Evolutionary conservation across 2,797 vertebrate species (phyloP).

Genomic region (Tokudaia muenninki): DNA sequence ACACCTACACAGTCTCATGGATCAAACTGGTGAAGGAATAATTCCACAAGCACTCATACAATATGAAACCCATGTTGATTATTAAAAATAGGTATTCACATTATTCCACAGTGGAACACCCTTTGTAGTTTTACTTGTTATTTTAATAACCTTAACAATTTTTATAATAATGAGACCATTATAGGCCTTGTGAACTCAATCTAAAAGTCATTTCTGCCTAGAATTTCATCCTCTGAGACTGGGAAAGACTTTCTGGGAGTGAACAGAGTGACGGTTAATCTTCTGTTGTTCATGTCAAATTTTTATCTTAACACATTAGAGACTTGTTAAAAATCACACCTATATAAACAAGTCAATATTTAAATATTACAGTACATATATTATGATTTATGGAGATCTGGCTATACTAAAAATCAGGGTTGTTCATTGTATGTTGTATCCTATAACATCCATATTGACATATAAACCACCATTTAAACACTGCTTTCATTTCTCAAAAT

Average conservation of each 20-base stretch:
- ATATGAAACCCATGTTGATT: not conserved
- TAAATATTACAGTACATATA: not conserved
- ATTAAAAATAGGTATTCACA: not conserved
- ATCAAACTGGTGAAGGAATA: not conserved
- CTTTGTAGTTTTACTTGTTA: not conserved
- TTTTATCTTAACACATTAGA: not conserved
- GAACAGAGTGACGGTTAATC: not conserved
- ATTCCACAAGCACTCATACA: fast-evolving
- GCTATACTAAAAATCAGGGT: too few relatives aligned
- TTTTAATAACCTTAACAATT: not conserved
- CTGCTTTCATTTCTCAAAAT: not conserved
- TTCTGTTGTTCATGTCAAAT: not conserved
- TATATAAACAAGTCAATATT: not conserved
- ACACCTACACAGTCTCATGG: not conserved
- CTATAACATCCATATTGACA: not conserved
- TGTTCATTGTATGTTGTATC: not conserved
- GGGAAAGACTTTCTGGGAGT: not conserved
- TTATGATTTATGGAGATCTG: not conserved
- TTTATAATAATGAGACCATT: not conserved
- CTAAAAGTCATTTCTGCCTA: not conserved
- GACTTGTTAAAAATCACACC: not conserved
- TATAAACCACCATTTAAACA: fast-evolving
- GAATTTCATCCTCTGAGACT: not conserved
- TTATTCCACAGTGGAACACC: not conserved
- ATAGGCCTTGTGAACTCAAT: not conserved